Conservation (phyloP, 2,113 vertebrate genomes). For the Scatophagus argus region DNA sequence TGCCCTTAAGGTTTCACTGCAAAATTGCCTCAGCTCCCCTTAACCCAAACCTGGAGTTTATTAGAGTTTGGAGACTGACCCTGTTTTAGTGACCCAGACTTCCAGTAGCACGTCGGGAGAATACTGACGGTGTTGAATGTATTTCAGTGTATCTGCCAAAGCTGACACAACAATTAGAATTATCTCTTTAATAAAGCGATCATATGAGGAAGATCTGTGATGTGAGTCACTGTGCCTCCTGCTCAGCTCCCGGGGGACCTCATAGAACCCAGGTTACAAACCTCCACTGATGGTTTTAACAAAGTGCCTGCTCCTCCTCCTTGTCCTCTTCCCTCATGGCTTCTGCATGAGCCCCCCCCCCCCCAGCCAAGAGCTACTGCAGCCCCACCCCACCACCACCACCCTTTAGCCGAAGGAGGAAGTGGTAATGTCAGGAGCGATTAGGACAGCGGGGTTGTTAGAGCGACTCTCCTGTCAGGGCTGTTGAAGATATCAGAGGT, state of each 20-base stretch:
- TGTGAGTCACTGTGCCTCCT: conserved; percentile 14
- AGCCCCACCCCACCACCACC: background rate
- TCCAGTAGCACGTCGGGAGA: background rate
- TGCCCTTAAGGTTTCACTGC: conserved; percentile 11
- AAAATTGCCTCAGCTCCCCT: conserved; percentile 17
- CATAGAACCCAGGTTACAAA: conserved; percentile 1
- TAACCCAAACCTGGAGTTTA: background rate
- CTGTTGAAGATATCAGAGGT: conserved; percentile 44
- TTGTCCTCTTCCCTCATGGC: background rate
- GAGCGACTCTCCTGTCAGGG: conserved; percentile 53
- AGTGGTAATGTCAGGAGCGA: conserved; percentile 66
- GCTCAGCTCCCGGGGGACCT: conserved; percentile 25
- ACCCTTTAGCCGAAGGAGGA: conserved; percentile 41
- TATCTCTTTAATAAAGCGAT: background rate
- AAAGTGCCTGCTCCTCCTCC: background rate
- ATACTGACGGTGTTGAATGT: background rate
- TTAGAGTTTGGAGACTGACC: background rate
- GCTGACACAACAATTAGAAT: too few species aligned
- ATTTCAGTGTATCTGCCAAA: too few species aligned
- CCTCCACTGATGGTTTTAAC: background rate
- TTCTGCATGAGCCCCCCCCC: too few species aligned
- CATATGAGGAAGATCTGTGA: background rate
- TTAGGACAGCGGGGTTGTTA: conserved; percentile 47
- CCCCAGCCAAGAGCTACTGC: conserved; percentile 19
- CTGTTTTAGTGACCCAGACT: conserved; percentile 1